A percentile compares a stretch with the other conserved stretches of the same genome.
Conservation (phyloP, 2,797 vertebrate genomes). For the Acipenser ruthenus region DNA sequence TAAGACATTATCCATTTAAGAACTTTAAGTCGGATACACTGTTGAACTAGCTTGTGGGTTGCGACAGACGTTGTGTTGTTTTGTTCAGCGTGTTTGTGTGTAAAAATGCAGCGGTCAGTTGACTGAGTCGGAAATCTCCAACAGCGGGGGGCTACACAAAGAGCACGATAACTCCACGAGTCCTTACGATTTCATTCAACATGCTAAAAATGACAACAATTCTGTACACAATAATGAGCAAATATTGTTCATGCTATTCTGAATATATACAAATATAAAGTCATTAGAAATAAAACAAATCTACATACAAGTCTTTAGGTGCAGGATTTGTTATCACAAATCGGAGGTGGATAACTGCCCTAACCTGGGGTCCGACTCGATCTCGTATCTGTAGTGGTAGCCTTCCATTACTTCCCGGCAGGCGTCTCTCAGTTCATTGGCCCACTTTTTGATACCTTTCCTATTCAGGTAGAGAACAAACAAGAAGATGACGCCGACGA, state of each 20-base stretch:
- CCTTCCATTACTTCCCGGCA: conserved; percentile 62
- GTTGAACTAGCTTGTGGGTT: too few species aligned
- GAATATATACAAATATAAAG: conserved; percentile 43
- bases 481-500: conserved; percentile 67
- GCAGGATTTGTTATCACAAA: conserved; percentile 35
- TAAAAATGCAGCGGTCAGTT: too few species aligned
- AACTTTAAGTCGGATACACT: too few species aligned
- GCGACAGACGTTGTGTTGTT: too few species aligned
- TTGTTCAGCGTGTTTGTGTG: too few species aligned
- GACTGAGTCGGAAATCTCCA: too few species aligned
- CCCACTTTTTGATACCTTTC: conserved; percentile 63
- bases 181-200: too few species aligned
- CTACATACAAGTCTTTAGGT: neutral
- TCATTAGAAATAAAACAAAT: conserved; percentile 19
- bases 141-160: too few species aligned
- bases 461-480: conserved; percentile 73
- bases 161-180: too few species aligned
- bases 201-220: too few species aligned
- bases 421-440: conserved; percentile 51
- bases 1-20: too few species aligned
- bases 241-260: neutral
- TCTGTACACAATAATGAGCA: neutral
- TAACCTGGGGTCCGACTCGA: conserved; percentile 60
- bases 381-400: conserved; percentile 65
- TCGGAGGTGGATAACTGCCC: conserved; percentile 45